These are phyloP conservation scores for Muntiacus reevesi DNA, from an alignment of 2,113 vertebrate genomes.

Conservation along the genomic window DNA sequence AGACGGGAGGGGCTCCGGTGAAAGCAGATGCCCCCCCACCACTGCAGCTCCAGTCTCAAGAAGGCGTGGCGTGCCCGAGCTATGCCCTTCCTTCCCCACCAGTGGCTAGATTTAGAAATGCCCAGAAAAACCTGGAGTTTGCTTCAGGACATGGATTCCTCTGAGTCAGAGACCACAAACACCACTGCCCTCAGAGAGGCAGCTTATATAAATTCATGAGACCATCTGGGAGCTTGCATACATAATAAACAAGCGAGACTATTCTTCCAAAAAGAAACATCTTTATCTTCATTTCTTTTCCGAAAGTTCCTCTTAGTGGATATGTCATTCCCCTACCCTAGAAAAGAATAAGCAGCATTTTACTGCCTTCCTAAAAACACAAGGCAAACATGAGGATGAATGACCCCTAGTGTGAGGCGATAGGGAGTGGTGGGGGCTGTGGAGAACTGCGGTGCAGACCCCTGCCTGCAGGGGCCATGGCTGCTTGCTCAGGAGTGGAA, in stretches of 20 bases:
- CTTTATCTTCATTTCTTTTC: background rate
- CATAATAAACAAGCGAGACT: fast-evolving
- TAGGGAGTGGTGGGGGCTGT: background rate
- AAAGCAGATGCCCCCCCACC: background rate
- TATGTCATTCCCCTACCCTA: fast-evolving
- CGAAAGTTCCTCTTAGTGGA: background rate
- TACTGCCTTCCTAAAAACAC: background rate
- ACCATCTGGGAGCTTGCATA: background rate
- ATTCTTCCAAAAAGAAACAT: no score
- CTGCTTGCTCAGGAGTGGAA: fast-evolving
- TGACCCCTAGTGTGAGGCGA: fast-evolving
- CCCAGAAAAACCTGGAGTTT: background rate
- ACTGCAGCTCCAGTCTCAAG: background rate
- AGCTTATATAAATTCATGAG: background rate
- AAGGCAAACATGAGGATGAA: fast-evolving
- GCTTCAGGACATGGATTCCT: background rate
- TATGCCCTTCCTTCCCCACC: background rate
- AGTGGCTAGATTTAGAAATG: constrained; percentile 19
- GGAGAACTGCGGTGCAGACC: fast-evolving
- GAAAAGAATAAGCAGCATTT: no score
- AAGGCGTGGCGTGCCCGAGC: fast-evolving
- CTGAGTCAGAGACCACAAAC: constrained; percentile 32
- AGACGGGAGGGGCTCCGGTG: background rate
- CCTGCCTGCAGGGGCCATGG: background rate
- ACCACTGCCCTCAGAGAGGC: background rate